phyloP scores from a whole-genome alignment of 2,113 vertebrate species.

The Zapus hudsonius region DNA sequence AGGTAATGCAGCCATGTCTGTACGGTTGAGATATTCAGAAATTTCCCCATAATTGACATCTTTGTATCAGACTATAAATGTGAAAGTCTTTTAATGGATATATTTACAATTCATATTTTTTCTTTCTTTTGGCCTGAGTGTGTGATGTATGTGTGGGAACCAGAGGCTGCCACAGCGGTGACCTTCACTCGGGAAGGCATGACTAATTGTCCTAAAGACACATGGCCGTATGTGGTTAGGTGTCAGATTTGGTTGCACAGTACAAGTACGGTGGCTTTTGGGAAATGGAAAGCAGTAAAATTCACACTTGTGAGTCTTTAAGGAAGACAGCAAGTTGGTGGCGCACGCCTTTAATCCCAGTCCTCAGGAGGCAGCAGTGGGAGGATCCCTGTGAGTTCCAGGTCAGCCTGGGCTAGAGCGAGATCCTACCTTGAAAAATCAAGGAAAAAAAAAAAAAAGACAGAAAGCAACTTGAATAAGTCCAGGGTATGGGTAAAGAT shows the following conservation, averaged over 20 bases:
- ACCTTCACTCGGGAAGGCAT: background rate
- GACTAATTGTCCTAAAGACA: background rate
- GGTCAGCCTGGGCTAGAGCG: no score
- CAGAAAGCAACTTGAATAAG: background rate
- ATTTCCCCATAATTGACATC: background rate
- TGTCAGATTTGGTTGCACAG: background rate
- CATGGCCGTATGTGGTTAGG: background rate
- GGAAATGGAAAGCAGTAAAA: background rate
- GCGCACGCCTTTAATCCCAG: no score
- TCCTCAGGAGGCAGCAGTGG: no score
- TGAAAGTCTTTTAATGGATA: no score
- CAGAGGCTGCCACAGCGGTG: background rate
- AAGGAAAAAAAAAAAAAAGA: no score
- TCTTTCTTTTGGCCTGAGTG: no score
- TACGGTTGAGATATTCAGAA: conserved; percentile 7
- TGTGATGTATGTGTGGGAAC: no score
- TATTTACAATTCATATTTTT: no score
- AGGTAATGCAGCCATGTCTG: conserved; percentile 85
- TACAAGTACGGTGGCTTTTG: background rate
- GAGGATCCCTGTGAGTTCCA: no score
- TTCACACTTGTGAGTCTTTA: background rate
- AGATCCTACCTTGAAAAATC: no score
- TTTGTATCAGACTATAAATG: background rate
- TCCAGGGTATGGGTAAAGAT: background rate
- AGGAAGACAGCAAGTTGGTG: no score